Percentiles rank a stretch among this genome's conserved stretches.
Conservation (phyloP, 2,888 invertebrate species). For the Poecilus cupreus region DNA sequence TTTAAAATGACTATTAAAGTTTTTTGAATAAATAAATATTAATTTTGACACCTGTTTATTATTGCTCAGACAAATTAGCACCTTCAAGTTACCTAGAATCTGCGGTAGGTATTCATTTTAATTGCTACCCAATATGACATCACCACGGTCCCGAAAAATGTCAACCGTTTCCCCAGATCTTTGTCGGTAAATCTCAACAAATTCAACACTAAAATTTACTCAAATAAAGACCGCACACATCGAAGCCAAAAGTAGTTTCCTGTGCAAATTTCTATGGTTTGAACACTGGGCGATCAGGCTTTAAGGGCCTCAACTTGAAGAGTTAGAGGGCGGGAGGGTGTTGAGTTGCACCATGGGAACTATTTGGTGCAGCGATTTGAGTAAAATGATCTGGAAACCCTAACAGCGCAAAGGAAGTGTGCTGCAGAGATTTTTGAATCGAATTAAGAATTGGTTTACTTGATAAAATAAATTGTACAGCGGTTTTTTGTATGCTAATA, state of each 20-base stretch:
- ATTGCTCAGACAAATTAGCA: background rate
- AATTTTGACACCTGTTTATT: background rate
- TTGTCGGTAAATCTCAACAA: no score
- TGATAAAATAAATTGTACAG: no score
- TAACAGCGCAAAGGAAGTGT: constrained; percentile 16
- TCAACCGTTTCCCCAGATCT: no score
- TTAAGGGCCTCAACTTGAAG: background rate
- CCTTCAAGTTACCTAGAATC: constrained; percentile 17
- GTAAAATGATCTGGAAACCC: constrained; percentile 42
- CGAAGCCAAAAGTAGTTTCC: background rate
- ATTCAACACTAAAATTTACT: background rate
- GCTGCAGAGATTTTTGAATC: background rate
- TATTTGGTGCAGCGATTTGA: constrained; percentile 15
- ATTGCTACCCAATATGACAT: background rate
- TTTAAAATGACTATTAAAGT: background rate
- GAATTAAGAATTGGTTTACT: no score
- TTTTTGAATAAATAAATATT: constrained; percentile 21
- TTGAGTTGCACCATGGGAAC: constrained; percentile 15
- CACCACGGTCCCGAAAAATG: background rate
- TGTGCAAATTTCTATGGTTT: background rate
- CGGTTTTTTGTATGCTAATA: no score
- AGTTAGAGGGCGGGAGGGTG: background rate
- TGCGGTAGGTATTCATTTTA: constrained; percentile 33
- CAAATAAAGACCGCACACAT: background rate
- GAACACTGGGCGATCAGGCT: background rate